Conservation (phyloP, 2,888 invertebrate species). For the Scaptomyza cyrtandrae region DNA sequence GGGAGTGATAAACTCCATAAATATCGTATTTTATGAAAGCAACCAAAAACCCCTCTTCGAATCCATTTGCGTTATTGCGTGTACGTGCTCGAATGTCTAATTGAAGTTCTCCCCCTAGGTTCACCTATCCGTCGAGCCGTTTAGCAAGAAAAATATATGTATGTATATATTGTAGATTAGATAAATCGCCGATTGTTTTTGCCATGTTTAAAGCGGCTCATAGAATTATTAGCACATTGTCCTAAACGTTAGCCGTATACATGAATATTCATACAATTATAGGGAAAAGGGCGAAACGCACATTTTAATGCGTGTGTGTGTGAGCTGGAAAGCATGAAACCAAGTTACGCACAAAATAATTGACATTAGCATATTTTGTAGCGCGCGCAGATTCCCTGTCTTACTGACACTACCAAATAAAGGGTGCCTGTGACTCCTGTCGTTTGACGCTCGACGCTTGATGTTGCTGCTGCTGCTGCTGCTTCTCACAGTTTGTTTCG, state of each 20-base stretch:
- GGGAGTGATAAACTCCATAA: constrained; percentile 70
- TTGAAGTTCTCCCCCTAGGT: constrained; percentile 59
- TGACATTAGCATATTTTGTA: constrained; percentile 74
- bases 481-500: constrained; percentile 26
- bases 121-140: constrained; percentile 34
- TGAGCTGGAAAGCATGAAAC: constrained; percentile 70
- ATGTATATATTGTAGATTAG: constrained; percentile 58
- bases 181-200: constrained; percentile 57
- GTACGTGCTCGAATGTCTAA: constrained; percentile 77
- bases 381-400: background rate
- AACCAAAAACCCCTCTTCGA: constrained; percentile 52
- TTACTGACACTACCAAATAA: background rate
- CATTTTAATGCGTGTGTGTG: constrained; percentile 46
- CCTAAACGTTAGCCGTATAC: constrained; percentile 19
- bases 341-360: constrained; percentile 79
- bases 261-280: constrained; percentile 70
- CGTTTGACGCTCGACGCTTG: constrained; percentile 3
- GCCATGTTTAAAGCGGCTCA: constrained; percentile 31
- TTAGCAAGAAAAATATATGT: constrained; percentile 11
- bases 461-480: background rate
- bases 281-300: background rate
- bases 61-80: constrained; percentile 80
- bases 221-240: constrained; percentile 52
- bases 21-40: constrained; percentile 75
- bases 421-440: background rate